phyloP scores from a whole-genome alignment of 2,797 vertebrate genomes.

The Oophaga sylvatica region DNA sequence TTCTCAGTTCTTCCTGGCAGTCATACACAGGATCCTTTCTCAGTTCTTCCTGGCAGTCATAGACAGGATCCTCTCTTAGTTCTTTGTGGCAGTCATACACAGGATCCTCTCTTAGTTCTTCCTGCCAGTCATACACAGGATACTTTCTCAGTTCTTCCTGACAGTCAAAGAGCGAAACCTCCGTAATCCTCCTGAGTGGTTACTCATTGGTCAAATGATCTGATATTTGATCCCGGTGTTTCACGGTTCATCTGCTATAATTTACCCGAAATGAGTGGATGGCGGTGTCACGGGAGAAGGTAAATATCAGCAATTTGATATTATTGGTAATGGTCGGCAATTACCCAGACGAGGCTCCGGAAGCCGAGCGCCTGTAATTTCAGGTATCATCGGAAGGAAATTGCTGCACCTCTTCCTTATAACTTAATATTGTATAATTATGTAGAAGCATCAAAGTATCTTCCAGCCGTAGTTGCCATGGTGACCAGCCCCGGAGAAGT shows the following conservation, averaged over 20 bases:
- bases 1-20: too few species aligned
- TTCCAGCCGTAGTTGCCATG: constrained; percentile 37
- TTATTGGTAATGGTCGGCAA: constrained; percentile 7
- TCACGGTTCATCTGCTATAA: not conserved
- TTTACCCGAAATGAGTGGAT: not conserved
- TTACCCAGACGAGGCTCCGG: not conserved
- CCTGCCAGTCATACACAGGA: too few species aligned
- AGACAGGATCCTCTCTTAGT: too few species aligned
- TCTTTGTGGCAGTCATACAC: too few species aligned
- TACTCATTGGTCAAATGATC: not conserved
- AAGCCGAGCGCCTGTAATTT: constrained; percentile 8
- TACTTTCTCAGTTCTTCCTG: not conserved
- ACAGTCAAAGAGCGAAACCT: not conserved
- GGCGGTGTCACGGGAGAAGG: not conserved
- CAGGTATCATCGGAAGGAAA: not conserved
- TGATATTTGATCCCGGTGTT: constrained; percentile 6
- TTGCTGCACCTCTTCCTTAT: constrained; percentile 10
- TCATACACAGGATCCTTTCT: too few species aligned
- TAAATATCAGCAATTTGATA: not conserved
- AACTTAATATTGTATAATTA: constrained; percentile 45
- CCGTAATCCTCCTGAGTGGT: not conserved
- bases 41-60: too few species aligned
- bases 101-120: too few species aligned
- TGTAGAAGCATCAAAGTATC: constrained; percentile 30
- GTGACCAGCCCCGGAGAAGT: not conserved